Evolutionary conservation across 2,797 vertebrate genomes (phyloP), one percentile per base, ranked within the genome.

Genomic region (Chaetophractus vellerosus): DNA sequence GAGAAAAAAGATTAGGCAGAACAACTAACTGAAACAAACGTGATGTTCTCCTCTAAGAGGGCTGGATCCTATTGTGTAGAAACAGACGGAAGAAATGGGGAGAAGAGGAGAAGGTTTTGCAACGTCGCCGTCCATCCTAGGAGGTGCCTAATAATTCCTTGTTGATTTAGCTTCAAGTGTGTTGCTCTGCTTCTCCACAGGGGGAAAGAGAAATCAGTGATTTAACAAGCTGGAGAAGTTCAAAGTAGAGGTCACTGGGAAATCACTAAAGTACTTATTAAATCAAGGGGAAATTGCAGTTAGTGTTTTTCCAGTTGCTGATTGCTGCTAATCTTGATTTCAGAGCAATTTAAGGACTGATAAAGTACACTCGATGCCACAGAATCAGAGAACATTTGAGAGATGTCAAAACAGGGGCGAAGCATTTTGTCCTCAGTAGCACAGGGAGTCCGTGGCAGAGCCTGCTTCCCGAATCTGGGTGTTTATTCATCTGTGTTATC

Each of bases 221-320:
- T 80, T 94, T 69, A 97, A 97, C 79, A 95, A 93, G 79, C 75
- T 87, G 36, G 71, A 91, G 93, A 96, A 96, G 76, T 80, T 93
- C 94, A 93, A 92, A 87, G 93, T 7, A 59, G 84, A 91, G 82
- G 92, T 92, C 93, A 91, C 59, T 90, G 86, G 90, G 63, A 97
- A 96, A 97, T 83, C n/a, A 83, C 68, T 55, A 9, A 92, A 74
- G 48, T 81, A 91, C 87, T 84, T 59, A 88, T 45, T 97, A 92
- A 93, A 91, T 96, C 90, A 93, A 91, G 83, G 48, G 41, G 88
- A 96, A 94, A 82, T 28, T 78, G n/a, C 93, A 95, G 69, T 83
- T 86, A 78, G 78, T 88, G 78, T 80, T 93, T 97, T 87, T 91
- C 78, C 50, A 92, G 83, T 75, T 36, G 71, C 31, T 75, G 79